Percentiles rank a stretch among this genome's conserved stretches.
These are phyloP conservation scores for Morpho helenor DNA, from an alignment of 2,888 invertebrate species.

Conservation along the genomic window DNA sequence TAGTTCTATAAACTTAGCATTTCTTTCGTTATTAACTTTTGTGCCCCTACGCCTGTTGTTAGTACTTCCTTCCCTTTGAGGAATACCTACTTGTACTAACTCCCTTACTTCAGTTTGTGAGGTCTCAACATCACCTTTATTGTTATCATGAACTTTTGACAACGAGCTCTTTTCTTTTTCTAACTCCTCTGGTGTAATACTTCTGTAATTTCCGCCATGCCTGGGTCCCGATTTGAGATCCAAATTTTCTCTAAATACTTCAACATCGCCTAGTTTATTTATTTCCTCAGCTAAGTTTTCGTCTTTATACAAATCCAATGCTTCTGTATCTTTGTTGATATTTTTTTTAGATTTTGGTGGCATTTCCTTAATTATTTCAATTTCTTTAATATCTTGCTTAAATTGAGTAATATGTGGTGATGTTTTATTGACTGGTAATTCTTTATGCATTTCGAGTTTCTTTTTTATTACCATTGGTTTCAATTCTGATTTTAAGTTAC, in stretches of 20 bases:
- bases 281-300: constrained; percentile 63
- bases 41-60: not conserved
- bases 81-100: constrained; percentile 8
- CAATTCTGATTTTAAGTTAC: constrained; percentile 33
- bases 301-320: constrained; percentile 60
- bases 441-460: constrained; percentile 65
- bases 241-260: constrained; percentile 59
- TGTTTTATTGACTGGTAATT: constrained; percentile 53
- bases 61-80: constrained; percentile 7
- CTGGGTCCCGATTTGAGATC: constrained; percentile 53
- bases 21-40: constrained; percentile 27
- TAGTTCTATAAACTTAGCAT: constrained; percentile 45
- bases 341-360: constrained; percentile 39
- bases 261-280: constrained; percentile 63
- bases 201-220: constrained; percentile 71
- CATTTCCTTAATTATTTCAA: constrained; percentile 65
- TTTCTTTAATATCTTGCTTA: constrained; percentile 65
- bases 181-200: constrained; percentile 34
- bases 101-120: constrained; percentile 47
- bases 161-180: constrained; percentile 29
- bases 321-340: constrained; percentile 46
- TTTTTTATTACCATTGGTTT: constrained; percentile 56
- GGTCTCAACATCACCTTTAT: constrained; percentile 43
- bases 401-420: constrained; percentile 58
- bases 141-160: not conserved